Evolutionary conservation across 2,113 vertebrate species (phyloP).

Genomic region (Menura novaehollandiae): DNA sequence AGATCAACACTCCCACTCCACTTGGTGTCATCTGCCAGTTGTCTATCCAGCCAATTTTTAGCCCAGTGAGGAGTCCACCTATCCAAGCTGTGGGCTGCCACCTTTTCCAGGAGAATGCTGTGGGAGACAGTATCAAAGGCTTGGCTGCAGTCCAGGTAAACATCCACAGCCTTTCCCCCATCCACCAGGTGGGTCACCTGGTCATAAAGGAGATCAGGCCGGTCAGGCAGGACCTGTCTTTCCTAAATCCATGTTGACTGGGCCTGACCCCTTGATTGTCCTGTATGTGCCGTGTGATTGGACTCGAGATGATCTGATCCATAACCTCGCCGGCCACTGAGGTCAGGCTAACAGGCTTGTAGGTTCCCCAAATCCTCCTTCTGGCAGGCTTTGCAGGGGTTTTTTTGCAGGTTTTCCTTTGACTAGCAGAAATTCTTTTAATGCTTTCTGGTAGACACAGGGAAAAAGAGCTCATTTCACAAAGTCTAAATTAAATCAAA

Average conservation of each 20-base stretch:
- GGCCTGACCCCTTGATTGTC: neutral
- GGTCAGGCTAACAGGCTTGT: neutral
- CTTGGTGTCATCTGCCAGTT: neutral
- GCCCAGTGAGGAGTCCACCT: neutral
- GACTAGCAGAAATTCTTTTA: neutral
- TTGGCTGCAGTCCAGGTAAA: neutral
- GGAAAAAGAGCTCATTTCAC: neutral
- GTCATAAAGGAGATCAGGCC: neutral
- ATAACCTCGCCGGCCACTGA: neutral
- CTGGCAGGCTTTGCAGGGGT: neutral
- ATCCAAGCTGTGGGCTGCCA: neutral
- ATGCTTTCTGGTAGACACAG: neutral
- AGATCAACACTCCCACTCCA: neutral
- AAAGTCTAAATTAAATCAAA: neutral
- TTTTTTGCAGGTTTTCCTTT: neutral
- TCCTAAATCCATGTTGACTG: neutral
- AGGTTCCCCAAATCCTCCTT: neutral
- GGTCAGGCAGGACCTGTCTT: neutral
- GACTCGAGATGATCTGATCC: neutral
- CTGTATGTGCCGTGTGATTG: no score
- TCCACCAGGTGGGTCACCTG: neutral
- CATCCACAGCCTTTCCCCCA: neutral
- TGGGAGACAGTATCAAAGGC: neutral
- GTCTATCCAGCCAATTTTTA: neutral
- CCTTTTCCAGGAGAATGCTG: neutral